These are phyloP conservation scores for Oryzias melastigma DNA, from an alignment of 2,113 vertebrate species.

Conservation along the genomic window DNA sequence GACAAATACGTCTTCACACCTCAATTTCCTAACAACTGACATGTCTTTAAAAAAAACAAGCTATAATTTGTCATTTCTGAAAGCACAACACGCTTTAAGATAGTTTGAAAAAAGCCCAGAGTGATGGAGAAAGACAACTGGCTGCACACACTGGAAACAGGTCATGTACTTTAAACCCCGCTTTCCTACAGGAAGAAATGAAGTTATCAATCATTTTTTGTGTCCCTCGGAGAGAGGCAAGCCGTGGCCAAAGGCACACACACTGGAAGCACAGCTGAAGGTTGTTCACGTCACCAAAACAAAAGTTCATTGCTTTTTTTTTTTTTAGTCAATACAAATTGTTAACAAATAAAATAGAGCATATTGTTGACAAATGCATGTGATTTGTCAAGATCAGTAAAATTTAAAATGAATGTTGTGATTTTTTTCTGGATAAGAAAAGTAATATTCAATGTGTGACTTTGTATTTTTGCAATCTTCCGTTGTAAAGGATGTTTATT, in stretches of 20 bases:
- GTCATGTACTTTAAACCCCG: conserved; percentile 45
- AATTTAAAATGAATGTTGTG: too few species aligned
- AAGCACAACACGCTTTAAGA: conserved; percentile 33
- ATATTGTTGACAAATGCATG: too few species aligned
- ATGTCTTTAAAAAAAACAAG: conserved; percentile 13
- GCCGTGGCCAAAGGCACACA: conserved; percentile 29
- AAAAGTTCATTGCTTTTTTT: conserved; percentile 1
- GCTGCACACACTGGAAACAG: conserved; percentile 34
- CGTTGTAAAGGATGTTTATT: too few species aligned
- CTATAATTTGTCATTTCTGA: conserved; percentile 50
- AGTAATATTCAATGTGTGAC: too few species aligned
- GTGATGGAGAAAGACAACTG: conserved; percentile 1
- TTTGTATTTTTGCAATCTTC: too few species aligned
- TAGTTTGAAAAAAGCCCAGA: conserved; percentile 37
- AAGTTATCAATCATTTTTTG: conserved; percentile 75
- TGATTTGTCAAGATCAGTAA: too few species aligned
- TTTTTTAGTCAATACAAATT: background rate
- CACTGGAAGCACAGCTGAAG: conserved; percentile 35
- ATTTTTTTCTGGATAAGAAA: too few species aligned
- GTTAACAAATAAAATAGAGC: too few species aligned
- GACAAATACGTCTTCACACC: conserved; percentile 10
- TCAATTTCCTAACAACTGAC: conserved; percentile 1
- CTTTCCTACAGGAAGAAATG: conserved; percentile 64
- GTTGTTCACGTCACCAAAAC: conserved; percentile 20
- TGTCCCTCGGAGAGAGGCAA: conserved; percentile 48